Conservation (phyloP, 2,797 vertebrate species). For the Aphelocoma californica region DNA sequence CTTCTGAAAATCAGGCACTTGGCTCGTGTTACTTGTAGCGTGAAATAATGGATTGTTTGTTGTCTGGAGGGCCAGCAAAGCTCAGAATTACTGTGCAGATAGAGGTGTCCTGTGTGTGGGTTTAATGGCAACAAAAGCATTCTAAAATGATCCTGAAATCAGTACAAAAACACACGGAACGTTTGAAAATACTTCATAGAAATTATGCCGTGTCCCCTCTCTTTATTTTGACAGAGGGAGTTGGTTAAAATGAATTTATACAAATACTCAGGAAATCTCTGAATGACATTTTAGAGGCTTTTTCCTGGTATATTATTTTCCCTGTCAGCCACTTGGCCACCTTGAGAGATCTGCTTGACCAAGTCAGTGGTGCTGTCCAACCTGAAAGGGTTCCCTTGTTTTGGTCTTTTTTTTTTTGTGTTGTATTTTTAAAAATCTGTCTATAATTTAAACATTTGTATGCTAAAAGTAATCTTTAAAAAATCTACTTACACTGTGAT, state of each 20-base stretch:
- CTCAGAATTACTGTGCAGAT: not conserved
- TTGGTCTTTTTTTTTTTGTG: not conserved
- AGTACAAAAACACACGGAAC: not conserved
- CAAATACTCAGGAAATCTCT: not conserved
- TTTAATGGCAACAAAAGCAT: not conserved
- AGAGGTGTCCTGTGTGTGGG: not conserved
- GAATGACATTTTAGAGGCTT: not conserved
- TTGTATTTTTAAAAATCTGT: not conserved
- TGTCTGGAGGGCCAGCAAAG: not conserved
- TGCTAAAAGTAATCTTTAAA: not conserved
- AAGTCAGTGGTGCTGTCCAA: not conserved
- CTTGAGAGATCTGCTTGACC: not conserved
- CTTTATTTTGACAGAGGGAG: not conserved
- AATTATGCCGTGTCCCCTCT: not conserved
- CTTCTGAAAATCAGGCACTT: not conserved
- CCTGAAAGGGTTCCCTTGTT: not conserved
- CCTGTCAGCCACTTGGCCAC: not conserved
- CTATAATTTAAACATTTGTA: constrained; percentile 13
- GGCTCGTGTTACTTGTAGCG: not conserved
- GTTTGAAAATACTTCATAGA: not conserved
- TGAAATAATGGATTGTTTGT: not conserved
- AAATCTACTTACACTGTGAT: constrained; percentile 52
- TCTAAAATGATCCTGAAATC: not conserved
- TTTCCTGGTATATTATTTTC: not conserved
- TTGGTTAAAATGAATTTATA: not conserved